Base-by-base conservation (phyloP, 2,888 invertebrate genomes). In the Trissolcus japonicus region DNA sequence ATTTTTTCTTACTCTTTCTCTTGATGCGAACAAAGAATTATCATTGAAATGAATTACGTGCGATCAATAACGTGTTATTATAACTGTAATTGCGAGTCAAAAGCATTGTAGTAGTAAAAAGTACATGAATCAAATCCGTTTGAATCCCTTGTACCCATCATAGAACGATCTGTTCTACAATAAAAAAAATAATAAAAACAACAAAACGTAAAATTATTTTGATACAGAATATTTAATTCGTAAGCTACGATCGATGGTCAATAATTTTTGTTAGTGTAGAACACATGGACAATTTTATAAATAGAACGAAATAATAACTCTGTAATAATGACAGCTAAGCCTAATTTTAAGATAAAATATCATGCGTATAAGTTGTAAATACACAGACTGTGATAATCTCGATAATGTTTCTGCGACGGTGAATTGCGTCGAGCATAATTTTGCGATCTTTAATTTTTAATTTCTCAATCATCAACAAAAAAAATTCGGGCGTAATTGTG, bases 311-410 rank as follows among this genome's bases (percentile, higher is more conserved):
- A 57, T 46, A 62, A 69, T 69, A 61, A 76, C 67, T 61, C 43
- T 75, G 59, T 76, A 77, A 62, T 78, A 72, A 76, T 46, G 61
- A 60, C 79, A 66, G 43, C 60, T 79, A 74, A 75, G 71, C 59
- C 67, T 79, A 81, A 72, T 80, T 61, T 78, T 78, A 81, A 79
- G 77, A 78, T 72, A 79, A 51, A 81, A 79, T 81, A 80, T 86
- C 84, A 83, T 79, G 77, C 79, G 82, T 87, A 35, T 35, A 88
- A 88, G 86, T 86, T 88, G 87, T 89, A 89, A 86, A 89, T 89
- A 89, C 84, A 89, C 87, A 88, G 88, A 88, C 89, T 89, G 89
- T 89, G 89, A 89, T 89, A 89, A 89, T 88, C 86, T 86, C 84
- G 86, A 85, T 85, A 84, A 85, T 83, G 83, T 83, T 81, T 83